Base-by-base conservation (phyloP, 2,113 vertebrate species). In the Panurus biarmicus region DNA sequence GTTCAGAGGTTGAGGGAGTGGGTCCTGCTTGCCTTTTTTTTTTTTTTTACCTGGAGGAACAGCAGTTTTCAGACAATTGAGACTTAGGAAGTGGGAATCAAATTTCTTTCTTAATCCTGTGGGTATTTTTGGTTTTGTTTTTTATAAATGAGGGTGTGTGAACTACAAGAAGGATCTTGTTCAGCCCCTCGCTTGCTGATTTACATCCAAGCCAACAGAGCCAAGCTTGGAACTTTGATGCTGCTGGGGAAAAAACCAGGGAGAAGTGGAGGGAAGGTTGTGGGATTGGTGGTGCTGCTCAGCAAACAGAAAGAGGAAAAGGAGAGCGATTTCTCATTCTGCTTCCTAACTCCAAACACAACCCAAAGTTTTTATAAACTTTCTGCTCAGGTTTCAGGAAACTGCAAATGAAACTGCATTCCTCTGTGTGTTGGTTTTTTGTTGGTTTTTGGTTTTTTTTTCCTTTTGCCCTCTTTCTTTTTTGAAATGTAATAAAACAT, bases 351-450 rank as follows among this genome's bases (percentile, higher is more conserved):
- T 94, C 92, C 92, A 96, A 96, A 96, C 94, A 96, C 42, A 82
- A 75, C 96, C 83, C 83, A 73, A 69, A 91, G 93, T 89, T 96
- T 95, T 93, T 84, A 93, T 96, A 97, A 97, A 96, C 95, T 93
- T 93, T 94, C 93, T 90, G 90, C 95, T 97, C 93, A 48, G 88
- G 94, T 97, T 97, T 97, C 95, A 97, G 96, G 96, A 97, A 97
- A 70, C 93, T 93, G 95, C 92, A 92, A 94, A 94, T 96, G 96
- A 95, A 96, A 95, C 76, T 85, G 90, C 94, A 95, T 97, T 96
- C 96, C 95, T 96, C 60, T 23, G 38, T 15, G 54, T 72, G 51
- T n/a, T 35, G 36, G 44, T 7, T 6, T 24, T 62, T 56, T n/a
- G n/a, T n/a, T n/a, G n/a, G n/a, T 56, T 69, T 56, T 28, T 80